These are phyloP conservation scores for Rhabdophis nuchalis DNA, from an alignment of 2,797 vertebrate genomes.

Conservation along the genomic window DNA sequence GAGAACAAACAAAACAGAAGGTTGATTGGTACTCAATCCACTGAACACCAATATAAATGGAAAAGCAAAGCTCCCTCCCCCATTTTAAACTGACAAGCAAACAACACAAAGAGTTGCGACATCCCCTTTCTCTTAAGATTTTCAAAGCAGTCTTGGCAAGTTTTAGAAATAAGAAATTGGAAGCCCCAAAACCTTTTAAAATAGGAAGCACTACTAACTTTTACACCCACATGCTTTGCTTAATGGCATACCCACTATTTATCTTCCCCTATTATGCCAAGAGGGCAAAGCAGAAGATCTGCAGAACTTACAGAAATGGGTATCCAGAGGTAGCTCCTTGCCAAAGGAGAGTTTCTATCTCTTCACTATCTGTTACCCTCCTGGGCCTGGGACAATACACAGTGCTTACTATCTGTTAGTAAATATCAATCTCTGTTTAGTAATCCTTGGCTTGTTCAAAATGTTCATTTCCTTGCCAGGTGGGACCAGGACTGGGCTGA, in stretches of 20 bases:
- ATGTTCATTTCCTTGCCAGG: background rate
- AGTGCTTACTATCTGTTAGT: background rate
- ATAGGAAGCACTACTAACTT: background rate
- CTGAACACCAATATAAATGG: background rate
- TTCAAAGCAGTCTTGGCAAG: background rate
- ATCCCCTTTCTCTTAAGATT: background rate
- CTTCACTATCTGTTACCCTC: background rate
- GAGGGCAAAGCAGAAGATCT: background rate
- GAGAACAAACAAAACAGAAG: background rate
- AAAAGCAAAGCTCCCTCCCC: too few species aligned
- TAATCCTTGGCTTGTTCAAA: background rate
- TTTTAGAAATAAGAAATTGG: background rate
- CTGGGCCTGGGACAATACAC: background rate
- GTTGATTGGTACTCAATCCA: background rate
- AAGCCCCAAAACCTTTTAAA: background rate
- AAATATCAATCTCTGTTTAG: background rate
- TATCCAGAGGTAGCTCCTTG: background rate
- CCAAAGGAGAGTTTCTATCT: background rate
- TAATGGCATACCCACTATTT: background rate
- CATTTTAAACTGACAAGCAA: background rate
- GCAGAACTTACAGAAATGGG: background rate
- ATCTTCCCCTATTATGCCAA: background rate
- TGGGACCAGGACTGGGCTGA: background rate
- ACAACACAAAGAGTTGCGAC: background rate
- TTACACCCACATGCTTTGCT: background rate